Conservation (phyloP, 2,113 vertebrate species). For the Caranx ignobilis region DNA sequence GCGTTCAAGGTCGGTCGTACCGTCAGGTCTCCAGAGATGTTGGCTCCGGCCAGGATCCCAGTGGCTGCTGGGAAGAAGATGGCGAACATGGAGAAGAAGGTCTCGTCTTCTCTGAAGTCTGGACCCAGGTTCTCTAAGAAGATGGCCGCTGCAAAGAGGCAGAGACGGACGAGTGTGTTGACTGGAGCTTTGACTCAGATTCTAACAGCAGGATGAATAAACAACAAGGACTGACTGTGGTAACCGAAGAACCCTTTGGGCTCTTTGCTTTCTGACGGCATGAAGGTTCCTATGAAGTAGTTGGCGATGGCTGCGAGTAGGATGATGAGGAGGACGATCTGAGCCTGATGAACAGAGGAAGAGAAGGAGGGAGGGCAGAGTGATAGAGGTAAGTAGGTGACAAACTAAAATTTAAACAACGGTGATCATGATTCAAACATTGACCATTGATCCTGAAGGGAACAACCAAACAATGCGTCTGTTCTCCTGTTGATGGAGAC, state of each 20-base stretch:
- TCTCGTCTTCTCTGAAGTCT: conserved; percentile 88
- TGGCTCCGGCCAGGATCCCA: conserved; percentile 97
- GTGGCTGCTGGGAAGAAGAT: conserved; percentile 99
- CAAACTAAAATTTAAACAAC: too few relatives aligned
- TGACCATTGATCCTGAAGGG: too few relatives aligned
- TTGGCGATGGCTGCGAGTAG: conserved; percentile 91
- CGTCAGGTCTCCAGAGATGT: conserved; percentile 96
- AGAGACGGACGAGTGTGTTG: neutral
- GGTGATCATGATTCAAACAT: too few relatives aligned
- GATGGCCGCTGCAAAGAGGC: conserved; percentile 86
- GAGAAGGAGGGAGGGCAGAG: neutral
- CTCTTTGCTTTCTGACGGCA: conserved; percentile 90
- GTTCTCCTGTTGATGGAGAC: too few relatives aligned
- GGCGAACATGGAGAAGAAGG: conserved; percentile 96
- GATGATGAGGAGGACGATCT: conserved; percentile 94
- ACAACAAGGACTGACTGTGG: conserved; percentile 81
- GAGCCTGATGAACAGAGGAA: conserved; percentile 82
- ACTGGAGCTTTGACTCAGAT: too few relatives aligned
- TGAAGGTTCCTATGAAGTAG: conserved; percentile 93
- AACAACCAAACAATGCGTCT: too few relatives aligned
- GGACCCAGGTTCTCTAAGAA: conserved; percentile 95
- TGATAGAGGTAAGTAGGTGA: neutral
- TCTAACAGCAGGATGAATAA: too few relatives aligned
- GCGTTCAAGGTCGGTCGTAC: conserved; percentile 67
- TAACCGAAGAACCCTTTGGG: conserved; percentile 96